Base-by-base conservation (phyloP, 2,888 invertebrate species). In the Drosophila anomalipes region DNA sequence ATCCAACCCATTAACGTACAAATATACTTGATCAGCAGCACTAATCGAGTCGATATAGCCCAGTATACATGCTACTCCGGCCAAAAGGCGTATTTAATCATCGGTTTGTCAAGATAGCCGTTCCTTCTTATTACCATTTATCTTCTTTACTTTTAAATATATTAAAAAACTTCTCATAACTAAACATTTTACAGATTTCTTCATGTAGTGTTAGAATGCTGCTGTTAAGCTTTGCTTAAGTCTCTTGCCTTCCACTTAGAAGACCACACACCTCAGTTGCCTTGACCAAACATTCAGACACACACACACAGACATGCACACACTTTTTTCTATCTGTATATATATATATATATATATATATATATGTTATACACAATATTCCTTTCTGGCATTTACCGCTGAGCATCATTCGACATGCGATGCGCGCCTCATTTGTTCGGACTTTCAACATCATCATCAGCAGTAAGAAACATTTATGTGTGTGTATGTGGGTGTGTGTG, bases 401-500 rank as follows among this genome's bases (percentile, higher is more conserved):
- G 70, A 66, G 52, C 74, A 78, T 81, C 78, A 72, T 78, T 79
- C 82, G 79, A 81, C 67, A 79, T 74, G 74, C 70, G 70, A 72
- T 70, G 70, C 44, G 62, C 82, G 82, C 71, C 74, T 85, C 83
- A 83, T 86, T 84, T 84, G 86, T 61, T 86, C 75, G 70, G 74
- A 71, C 74, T 82, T 73, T 66, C 82, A 68, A 82, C 82, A 77
- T 77, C 81, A 81, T 86, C 84, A 81, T 80, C 77, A 72, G 58
- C 75, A 66, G 78, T 28, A 69, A 49, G 62, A 62, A 65, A 32
- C 72, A 53, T 57, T 56, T 59, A 30, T 44, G 26, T 37, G 37
- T 35, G 5, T 14, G 28, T 59, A 26, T 39, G n/a, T 26, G 41
- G 54, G 19, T 37, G n/a, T 47, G 39, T 16, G 60, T 61, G 39